phyloP scores from a whole-genome alignment of 2,888 invertebrate species.

The Girardia tigrina region DNA sequence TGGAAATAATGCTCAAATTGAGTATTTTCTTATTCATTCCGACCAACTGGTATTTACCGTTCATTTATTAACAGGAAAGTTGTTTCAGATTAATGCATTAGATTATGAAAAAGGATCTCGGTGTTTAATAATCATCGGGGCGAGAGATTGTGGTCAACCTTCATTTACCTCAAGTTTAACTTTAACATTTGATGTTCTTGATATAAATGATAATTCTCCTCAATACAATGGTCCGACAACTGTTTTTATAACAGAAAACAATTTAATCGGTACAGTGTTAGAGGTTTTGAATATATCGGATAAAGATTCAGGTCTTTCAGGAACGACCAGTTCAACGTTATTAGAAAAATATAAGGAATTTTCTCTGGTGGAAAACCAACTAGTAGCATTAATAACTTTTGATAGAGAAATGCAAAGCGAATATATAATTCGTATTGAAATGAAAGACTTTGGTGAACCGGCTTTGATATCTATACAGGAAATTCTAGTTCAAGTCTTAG shows the following conservation, averaged over 20 bases:
- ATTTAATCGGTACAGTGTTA: background rate
- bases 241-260: background rate
- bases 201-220: background rate
- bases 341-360: background rate
- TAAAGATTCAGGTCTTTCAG: background rate
- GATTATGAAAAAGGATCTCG: background rate
- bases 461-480: background rate
- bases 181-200: background rate
- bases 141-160: background rate
- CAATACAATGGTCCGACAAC: background rate
- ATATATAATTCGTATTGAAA: background rate
- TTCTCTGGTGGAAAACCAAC: background rate
- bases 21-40: background rate
- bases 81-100: background rate
- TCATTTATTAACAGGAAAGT: background rate
- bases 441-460: slow-evolving; percentile 13
- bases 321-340: background rate
- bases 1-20: background rate
- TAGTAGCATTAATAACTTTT: background rate
- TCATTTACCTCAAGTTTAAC: slow-evolving; percentile 17
- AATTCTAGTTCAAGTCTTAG: background rate
- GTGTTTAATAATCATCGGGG: background rate
- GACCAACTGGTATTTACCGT: background rate
- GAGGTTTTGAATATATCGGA: background rate
- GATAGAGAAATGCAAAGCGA: background rate